Percentiles rank a stretch among this genome's conserved stretches.
These are phyloP conservation scores for Achlya flavicornis DNA, from an alignment of 2,888 invertebrate species.

Conservation along the genomic window DNA sequence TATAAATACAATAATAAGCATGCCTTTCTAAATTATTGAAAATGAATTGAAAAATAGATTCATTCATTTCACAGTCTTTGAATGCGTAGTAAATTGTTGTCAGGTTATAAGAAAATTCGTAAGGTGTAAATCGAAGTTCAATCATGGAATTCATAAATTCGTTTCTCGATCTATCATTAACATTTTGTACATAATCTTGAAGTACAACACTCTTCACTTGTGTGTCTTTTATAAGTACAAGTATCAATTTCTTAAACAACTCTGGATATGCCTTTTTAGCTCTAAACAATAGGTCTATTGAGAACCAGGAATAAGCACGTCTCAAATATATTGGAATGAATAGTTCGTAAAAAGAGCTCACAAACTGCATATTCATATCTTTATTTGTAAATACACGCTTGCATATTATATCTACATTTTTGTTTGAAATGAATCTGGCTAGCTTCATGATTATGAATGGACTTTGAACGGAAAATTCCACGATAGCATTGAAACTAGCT, in stretches of 20 bases:
- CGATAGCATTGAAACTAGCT: neutral
- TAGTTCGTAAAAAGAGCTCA: conserved; percentile 7
- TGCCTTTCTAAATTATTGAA: conserved; percentile 2
- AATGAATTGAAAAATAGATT: conserved; percentile 9
- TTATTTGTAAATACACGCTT: neutral
- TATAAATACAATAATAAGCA: conserved; percentile 11
- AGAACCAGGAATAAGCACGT: conserved; percentile 14
- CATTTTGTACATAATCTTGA: neutral
- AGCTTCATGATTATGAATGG: neutral
- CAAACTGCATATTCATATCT: neutral
- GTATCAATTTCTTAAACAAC: conserved; percentile 4
- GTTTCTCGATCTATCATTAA: neutral
- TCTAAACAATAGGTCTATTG: conserved; percentile 12
- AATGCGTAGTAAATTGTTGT: conserved; percentile 1
- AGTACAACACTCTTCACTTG: conserved; percentile 4
- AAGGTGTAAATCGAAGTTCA: neutral
- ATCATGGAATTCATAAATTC: neutral
- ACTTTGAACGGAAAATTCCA: neutral
- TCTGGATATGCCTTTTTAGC: conserved; percentile 12
- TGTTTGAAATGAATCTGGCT: conserved; percentile 2
- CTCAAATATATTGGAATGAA: conserved; percentile 12
- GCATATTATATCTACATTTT: conserved; percentile 12
- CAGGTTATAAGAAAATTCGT: conserved; percentile 1
- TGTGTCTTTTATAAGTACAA: neutral
- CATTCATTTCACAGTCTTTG: neutral